Percentiles rank a stretch among this genome's conserved stretches.
Conservation (phyloP, 2,888 invertebrate species). For the Ernsta delagoae region DNA sequence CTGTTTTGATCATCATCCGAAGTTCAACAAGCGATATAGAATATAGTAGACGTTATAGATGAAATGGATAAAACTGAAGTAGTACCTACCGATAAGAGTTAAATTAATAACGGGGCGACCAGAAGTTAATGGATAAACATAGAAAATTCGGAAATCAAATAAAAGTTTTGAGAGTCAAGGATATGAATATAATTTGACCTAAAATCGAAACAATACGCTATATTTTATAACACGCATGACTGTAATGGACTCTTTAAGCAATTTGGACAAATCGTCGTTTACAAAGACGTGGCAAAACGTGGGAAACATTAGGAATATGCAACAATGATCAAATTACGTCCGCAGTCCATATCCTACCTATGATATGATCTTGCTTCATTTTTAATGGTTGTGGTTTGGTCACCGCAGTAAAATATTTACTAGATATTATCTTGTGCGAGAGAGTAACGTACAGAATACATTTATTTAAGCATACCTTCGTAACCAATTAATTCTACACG, state of each 20-base stretch:
- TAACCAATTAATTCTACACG: too few relatives aligned
- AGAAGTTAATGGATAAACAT: too few relatives aligned
- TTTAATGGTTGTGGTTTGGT: conserved; percentile 7
- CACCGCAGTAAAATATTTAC: not conserved
- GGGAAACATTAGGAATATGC: conserved; percentile 9
- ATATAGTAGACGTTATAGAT: too few relatives aligned
- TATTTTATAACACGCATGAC: conserved; percentile 4
- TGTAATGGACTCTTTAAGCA: not conserved
- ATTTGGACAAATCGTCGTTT: conserved; percentile 33
- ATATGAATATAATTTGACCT: not conserved
- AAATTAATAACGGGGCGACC: too few relatives aligned
- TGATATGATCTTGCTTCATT: conserved; percentile 27
- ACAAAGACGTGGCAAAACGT: conserved; percentile 20
- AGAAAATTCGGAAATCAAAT: too few relatives aligned
- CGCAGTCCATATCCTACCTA: not conserved
- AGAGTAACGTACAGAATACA: too few relatives aligned
- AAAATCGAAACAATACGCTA: conserved; percentile 9
- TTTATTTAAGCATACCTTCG: too few relatives aligned
- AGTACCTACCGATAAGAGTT: too few relatives aligned
- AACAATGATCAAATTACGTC: conserved; percentile 20
- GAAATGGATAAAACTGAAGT: too few relatives aligned
- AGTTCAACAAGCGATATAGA: not conserved
- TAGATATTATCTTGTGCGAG: too few relatives aligned
- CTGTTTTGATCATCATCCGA: not conserved
- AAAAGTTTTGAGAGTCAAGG: too few relatives aligned